These are phyloP conservation scores for Rhinolophus ferrumequinum DNA, from an alignment of 2,113 vertebrate genomes.

Conservation along the genomic window DNA sequence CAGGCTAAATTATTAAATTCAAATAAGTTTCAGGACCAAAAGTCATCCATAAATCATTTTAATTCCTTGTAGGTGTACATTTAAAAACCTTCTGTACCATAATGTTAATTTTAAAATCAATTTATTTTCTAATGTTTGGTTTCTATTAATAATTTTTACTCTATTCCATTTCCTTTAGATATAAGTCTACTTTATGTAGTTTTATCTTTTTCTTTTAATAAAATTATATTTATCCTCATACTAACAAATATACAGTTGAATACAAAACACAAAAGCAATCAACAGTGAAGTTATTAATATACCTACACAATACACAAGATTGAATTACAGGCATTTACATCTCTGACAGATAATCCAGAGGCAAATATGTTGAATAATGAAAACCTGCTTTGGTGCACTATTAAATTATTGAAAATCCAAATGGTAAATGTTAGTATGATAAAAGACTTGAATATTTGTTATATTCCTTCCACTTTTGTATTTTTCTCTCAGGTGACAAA, in stretches of 20 bases:
- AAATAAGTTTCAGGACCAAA: conserved; percentile 43
- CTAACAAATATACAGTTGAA: conserved; percentile 40
- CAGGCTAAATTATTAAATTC: conserved; percentile 62
- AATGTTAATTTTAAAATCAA: conserved; percentile 71
- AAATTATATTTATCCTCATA: conserved; percentile 71
- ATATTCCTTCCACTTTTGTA: conserved; percentile 31
- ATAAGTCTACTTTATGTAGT: conserved; percentile 50
- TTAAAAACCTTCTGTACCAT: conserved; percentile 14
- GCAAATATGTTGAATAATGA: conserved; percentile 67
- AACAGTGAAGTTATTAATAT: conserved; percentile 59
- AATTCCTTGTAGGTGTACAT: conserved; percentile 51
- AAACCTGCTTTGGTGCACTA: conserved; percentile 53
- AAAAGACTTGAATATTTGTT: conserved; percentile 54
- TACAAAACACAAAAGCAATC: conserved; percentile 48
- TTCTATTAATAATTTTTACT: conserved; percentile 64
- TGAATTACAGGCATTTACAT: conserved; percentile 58
- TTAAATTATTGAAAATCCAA: conserved; percentile 71
- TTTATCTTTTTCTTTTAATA: conserved; percentile 40
- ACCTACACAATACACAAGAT: conserved; percentile 46
- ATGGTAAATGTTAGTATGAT: conserved; percentile 62
- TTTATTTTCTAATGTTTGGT: conserved; percentile 42
- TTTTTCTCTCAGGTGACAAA: conserved; percentile 61
- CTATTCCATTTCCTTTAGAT: conserved; percentile 58
- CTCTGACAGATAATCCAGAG: conserved; percentile 65
- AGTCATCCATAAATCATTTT: conserved; percentile 51